Evolutionary conservation across 2,888 invertebrate species (phyloP), one percentile per base, ranked within the genome.

Genomic region (Hermodice carunculata): DNA sequence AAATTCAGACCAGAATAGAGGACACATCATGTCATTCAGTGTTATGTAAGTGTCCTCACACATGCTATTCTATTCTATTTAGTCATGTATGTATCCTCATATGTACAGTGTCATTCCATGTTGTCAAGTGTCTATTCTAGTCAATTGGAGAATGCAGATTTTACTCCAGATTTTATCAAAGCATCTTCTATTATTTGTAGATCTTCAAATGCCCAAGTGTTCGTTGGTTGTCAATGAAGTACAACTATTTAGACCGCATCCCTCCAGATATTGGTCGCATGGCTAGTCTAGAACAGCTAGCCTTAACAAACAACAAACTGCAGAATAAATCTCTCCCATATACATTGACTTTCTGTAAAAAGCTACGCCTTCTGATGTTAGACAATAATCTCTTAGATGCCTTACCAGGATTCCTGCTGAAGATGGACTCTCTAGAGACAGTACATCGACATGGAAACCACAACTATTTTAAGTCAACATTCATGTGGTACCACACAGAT

Each of bases 381-480:
- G 87, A 88, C 73, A 86, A 87, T 74, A 88, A 88, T 72, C 80
- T 86, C 19, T 77, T 88, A 29, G 87, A 87, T 75, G 87, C 87
- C 3, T 76, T 87, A 31, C 87, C 88, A 28, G 87, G 87, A 8
- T 87, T 87, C 73, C 77, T 88, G 37, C 77, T 87, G 34, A 74
- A 79, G 49, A 86, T 88, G 84, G 73, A 81, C 3, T 81, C 81
- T 53, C 77, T 88, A 19, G 77, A 82, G 58, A 87, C 86, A 29
- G 86, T 88, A n/a, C 85, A 87, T 79, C 82, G 88, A 32, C 87
- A 87, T 78, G 87, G 87, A 43, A 88, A 87, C 77, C 86, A 87
- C 75, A 87, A 87, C 72, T 87, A 87, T 71, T 87, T 87, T 74
- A 87, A 87, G 71, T 85, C 87, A 8, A 87, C 87, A 2, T 87